Base-by-base conservation (phyloP, 2,797 vertebrate genomes). In the Menidia menidia region DNA sequence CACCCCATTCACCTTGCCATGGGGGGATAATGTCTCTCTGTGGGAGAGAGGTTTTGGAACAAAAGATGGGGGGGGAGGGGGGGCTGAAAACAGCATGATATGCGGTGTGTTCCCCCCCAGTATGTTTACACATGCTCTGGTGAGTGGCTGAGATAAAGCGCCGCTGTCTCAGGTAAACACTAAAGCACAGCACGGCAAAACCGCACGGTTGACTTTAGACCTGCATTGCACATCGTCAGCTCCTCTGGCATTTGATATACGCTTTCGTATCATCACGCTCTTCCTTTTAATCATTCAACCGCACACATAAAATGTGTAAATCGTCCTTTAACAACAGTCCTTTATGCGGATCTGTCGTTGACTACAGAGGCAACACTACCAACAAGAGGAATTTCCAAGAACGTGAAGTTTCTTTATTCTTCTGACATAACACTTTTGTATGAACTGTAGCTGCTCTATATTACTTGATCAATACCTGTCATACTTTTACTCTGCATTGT, bases 1-100 rank as follows among this genome's bases (percentile, higher is more conserved):
- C 92, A 93, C 82, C 86, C 76, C 60, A 54, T 88, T 94, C 92
- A 95, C 93, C 93, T 95, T 95, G 93, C 93, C 89, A 48, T 86
- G 73, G 88, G 93, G 91, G 88, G 90, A 90, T 90, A 84, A 90
- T 91, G 92, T 89, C 84, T 91, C 89, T 89, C 82, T 68, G 86
- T 73, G 65, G 86, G 89, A 62, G 83, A 64, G 76, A 60, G 76
- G 83, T 84, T 89, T 83, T 72, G 78, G 83, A 86, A 86, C 84
- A 87, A 85, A 85, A 84, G 85, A n/a, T n/a, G n/a, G 68, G 41
- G 77, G 77, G 77, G 50, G 47, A 39, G 35, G 51, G 74, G 51
- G 74, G 75, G 59, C 65, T 81, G 81, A 56, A 78, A 85, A 73
- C 86, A 74, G 78, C 71, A 45, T 51, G 80, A 87, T 83, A 61